phyloP scores from a whole-genome alignment of 2,797 vertebrate genomes.

The Cyclopterus lumpus region DNA sequence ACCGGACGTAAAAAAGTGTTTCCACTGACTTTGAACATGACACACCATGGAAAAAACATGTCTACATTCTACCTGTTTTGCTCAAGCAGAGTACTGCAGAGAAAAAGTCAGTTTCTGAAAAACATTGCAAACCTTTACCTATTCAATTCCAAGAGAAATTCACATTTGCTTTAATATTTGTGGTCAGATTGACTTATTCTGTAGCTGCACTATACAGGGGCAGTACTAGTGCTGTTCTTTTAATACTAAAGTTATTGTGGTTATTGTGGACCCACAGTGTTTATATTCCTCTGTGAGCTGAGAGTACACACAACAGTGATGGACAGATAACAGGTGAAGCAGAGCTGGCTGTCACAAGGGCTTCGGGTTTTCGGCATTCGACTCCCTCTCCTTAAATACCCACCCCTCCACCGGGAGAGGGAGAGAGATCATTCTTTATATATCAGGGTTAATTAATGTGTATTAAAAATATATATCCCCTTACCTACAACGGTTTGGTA shows the following conservation, averaged over 20 bases:
- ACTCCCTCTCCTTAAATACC: slow-evolving; percentile 33
- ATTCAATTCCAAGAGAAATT: background rate
- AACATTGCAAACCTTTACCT: background rate
- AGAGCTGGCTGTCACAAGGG: slow-evolving; percentile 63
- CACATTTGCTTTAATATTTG: background rate
- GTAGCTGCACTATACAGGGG: background rate
- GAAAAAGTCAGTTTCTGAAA: background rate
- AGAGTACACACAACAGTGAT: slow-evolving; percentile 62
- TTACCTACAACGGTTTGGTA: background rate
- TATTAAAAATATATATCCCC: background rate
- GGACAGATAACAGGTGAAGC: slow-evolving; percentile 78
- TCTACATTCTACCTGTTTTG: background rate
- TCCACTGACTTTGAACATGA: background rate
- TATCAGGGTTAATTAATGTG: slow-evolving; percentile 3
- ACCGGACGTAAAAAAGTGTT: background rate
- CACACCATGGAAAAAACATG: background rate
- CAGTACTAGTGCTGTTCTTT: background rate
- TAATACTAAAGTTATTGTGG: background rate
- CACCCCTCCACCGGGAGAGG: background rate
- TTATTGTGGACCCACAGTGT: background rate
- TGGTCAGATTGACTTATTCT: background rate
- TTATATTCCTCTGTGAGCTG: background rate
- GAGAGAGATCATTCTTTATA: background rate
- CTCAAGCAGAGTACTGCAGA: background rate
- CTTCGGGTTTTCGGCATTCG: slow-evolving; percentile 75